Base-by-base conservation (phyloP, 1,140 invertebrate genomes). In the Coelopa frigida region DNA sequence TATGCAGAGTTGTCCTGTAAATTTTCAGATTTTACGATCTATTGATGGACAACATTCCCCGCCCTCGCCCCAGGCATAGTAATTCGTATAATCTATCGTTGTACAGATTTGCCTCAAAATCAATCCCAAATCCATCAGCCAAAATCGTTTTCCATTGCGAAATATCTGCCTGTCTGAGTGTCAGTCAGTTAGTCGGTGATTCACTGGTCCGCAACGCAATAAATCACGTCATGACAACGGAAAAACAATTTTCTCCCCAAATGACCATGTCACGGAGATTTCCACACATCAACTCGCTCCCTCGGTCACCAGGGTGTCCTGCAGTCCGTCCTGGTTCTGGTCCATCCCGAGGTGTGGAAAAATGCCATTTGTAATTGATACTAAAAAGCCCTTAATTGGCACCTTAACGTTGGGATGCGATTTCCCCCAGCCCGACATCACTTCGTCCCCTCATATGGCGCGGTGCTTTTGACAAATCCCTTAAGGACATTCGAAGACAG, bases 351-450 rank as follows among this genome's bases (percentile, higher is more conserved):
- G 61, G 61, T 61, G 58, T 53, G 61, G 56, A 61, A 58, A 64
- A 61, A 61, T 64, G 61, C 53, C 59, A 57, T 64, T 64, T 64
- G 61, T 64, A 64, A 64, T 64, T 64, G 61, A 64, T 64, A 64
- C 61, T 64, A 64, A 64, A 64, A 64, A 64, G 61, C 61, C 61
- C 61, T 64, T 64, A 64, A 64, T 64, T 64, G 61, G 61, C 61
- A 64, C 61, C 61, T 64, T 64, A 64, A 61, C 61, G 61, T 59
- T 57, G 48, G 59, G n/a, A n/a, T n/a, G n/a, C n/a, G n/a, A n/a
- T n/a, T n/a, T n/a, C n/a, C n/a, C n/a, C n/a, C n/a, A n/a, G n/a
- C n/a, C n/a, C n/a, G n/a, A n/a, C n/a, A n/a, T n/a, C n/a, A n/a
- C n/a, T n/a, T n/a, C n/a, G n/a, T n/a, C n/a, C n/a, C n/a, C n/a